Base-by-base conservation (phyloP, 2,888 invertebrate genomes). In the Callosobruchus maculatus region DNA sequence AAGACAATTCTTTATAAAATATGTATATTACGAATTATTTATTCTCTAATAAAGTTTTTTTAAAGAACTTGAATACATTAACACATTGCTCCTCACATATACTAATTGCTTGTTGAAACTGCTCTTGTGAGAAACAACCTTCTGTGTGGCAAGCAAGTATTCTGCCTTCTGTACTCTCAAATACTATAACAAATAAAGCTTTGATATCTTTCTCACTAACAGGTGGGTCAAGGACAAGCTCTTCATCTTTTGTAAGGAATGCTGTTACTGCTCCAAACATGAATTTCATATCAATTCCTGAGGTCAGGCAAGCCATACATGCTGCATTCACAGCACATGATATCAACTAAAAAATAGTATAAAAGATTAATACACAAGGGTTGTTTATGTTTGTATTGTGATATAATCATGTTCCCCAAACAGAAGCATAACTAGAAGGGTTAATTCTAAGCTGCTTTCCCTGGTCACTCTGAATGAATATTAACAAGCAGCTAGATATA, bases 271-370 rank as follows among this genome's bases (percentile, higher is more conserved):
- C 95, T 5, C 94, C 96, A 82, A 96, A 91, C 49, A 94, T 90
- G 83, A 91, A 94, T 78, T 93, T 93, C 93, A 97, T 93, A 20
- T 94, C 90, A n/a, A 97, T 88, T 22, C 95, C 94, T 0, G 95
- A 91, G 87, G 95, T 93, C 0, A 97, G 88, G 31, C 97, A 88
- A 0, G 97, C 95, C 74, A 97, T 87, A 85, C 95, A 96, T 0
- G 92, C 89, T 22, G 95, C 93, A 88, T 97, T 98, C 49, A 97
- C 88, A 20, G 93, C 91, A 85, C 95, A 94, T 0, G 96, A 92
- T 72, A 97, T 87, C 0, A 96, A 85, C 95, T 93, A 86, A 77
- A 88, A 86, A 26, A 81, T 72, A 79, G 26, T n/a, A n/a, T n/a
- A n/a, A n/a, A n/a, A n/a, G n/a, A n/a, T n/a, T n/a, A n/a, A n/a